Evolutionary conservation across 2,797 vertebrate species (phyloP).

Genomic region (Trichosurus vulpecula): DNA sequence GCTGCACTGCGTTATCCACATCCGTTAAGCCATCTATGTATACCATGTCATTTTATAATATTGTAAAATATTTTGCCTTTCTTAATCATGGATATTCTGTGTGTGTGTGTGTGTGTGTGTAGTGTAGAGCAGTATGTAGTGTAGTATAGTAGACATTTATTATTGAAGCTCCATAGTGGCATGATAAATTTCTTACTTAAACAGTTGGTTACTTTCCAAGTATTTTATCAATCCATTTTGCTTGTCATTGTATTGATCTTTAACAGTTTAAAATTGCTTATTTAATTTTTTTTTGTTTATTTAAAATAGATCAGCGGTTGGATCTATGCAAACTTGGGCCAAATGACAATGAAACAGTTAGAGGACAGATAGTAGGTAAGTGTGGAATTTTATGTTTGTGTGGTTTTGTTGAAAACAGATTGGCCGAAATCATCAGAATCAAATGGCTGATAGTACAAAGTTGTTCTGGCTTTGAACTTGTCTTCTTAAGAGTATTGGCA

Average conservation of each 20-base stretch:
- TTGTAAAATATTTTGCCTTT: not conserved
- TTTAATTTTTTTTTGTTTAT: conserved; percentile 58
- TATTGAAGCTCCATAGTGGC: conserved; percentile 2
- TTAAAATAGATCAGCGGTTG: conserved; percentile 92
- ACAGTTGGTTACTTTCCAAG: conserved; percentile 41
- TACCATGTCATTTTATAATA: not conserved
- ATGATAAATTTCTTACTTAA: conserved; percentile 16
- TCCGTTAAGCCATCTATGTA: not conserved
- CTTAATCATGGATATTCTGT: not conserved
- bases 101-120: not conserved
- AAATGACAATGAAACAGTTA: conserved; percentile 96
- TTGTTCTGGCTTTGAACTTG: not conserved
- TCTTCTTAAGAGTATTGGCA: not conserved
- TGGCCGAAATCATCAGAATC: not conserved
- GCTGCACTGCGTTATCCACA: not conserved
- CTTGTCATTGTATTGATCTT: conserved; percentile 22
- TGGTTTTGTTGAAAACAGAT: conserved; percentile 43
- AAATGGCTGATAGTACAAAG: not conserved
- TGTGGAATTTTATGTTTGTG: conserved; percentile 64
- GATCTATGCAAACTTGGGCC: conserved; percentile 97
- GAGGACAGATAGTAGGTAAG: conserved; percentile 98
- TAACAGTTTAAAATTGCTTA: conserved; percentile 41
- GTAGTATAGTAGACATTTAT: conserved; percentile 1
- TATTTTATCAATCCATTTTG: conserved; percentile 47
- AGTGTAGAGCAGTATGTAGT: no score